phyloP scores from a whole-genome alignment of 2,113 vertebrate species.

The Xenopus laevis region DNA sequence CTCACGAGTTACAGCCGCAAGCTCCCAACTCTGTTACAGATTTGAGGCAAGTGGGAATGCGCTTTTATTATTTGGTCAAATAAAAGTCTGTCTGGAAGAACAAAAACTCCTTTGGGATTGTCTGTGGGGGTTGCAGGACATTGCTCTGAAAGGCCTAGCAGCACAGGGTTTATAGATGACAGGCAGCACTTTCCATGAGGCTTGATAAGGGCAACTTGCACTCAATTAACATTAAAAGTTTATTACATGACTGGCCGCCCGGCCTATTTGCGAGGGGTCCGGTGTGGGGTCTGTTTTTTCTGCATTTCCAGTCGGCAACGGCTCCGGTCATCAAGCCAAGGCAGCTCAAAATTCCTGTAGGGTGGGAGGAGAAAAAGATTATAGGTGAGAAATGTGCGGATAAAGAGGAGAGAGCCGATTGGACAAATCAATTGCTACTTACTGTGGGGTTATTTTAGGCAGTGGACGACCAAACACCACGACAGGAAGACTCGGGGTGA shows the following conservation, averaged over 20 bases:
- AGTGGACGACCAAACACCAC: constrained; percentile 90
- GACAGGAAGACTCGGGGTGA: constrained; percentile 92
- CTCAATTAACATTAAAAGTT: constrained; percentile 11
- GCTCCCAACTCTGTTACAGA: no score
- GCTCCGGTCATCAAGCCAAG: constrained; percentile 93
- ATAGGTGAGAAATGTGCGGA: neutral
- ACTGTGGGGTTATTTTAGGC: constrained; percentile 90
- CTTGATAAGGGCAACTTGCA: constrained; percentile 19
- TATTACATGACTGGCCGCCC: constrained; percentile 13
- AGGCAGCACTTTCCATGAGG: constrained; percentile 21
- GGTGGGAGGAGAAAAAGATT: constrained; percentile 19
- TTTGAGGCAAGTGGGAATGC: no score
- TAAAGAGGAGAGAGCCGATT: neutral
- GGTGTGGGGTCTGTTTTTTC: constrained; percentile 94
- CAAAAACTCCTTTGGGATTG: no score
- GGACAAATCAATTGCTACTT: constrained; percentile 60
- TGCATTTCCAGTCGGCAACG: constrained; percentile 90
- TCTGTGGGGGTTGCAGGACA: neutral
- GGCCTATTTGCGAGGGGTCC: constrained; percentile 88
- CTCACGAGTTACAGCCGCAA: no score
- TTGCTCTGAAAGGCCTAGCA: constrained; percentile 2
- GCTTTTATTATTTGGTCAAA: no score
- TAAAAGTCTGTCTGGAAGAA: no score
- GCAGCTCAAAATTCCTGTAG: constrained; percentile 88
- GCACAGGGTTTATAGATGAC: constrained; percentile 24